phyloP scores from a whole-genome alignment of 1,140 invertebrate genomes.

The Bicyclus anynana region DNA sequence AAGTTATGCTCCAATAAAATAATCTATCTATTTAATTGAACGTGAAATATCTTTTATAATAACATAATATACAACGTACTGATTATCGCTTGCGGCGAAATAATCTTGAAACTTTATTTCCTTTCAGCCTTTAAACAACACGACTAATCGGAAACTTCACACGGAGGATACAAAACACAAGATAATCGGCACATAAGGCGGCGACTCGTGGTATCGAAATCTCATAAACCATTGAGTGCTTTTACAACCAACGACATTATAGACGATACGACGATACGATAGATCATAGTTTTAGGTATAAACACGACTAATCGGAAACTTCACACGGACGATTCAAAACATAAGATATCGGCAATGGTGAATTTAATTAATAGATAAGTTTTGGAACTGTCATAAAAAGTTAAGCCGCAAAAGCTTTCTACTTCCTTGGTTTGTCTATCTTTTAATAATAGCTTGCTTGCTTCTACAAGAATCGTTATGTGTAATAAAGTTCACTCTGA shows the following conservation, averaged over 20 bases:
- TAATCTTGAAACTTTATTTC: constrained; percentile 17
- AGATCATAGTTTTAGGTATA: background rate
- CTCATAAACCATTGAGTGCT: constrained; percentile 29
- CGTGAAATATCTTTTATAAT: background rate
- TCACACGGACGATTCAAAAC: no score
- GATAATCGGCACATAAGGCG: constrained; percentile 19
- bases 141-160: constrained; percentile 28
- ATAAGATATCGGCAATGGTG: background rate
- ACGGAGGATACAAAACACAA: constrained; percentile 19
- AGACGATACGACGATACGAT: background rate
- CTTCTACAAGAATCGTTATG: no score
- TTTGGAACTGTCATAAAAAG: no score
- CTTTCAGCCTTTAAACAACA: constrained; percentile 13
- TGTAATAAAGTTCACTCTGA: no score
- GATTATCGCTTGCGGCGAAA: background rate
- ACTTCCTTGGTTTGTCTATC: no score
- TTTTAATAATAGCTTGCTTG: no score
- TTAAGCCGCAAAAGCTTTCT: no score
- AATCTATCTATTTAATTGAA: background rate
- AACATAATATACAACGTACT: background rate
- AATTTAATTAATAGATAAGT: no score
- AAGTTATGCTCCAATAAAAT: no score
- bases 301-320: no score
- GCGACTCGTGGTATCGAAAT: constrained; percentile 26
- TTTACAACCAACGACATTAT: background rate